Conservation (phyloP, 1,140 invertebrate species). For the Drosophila nannoptera region DNA sequence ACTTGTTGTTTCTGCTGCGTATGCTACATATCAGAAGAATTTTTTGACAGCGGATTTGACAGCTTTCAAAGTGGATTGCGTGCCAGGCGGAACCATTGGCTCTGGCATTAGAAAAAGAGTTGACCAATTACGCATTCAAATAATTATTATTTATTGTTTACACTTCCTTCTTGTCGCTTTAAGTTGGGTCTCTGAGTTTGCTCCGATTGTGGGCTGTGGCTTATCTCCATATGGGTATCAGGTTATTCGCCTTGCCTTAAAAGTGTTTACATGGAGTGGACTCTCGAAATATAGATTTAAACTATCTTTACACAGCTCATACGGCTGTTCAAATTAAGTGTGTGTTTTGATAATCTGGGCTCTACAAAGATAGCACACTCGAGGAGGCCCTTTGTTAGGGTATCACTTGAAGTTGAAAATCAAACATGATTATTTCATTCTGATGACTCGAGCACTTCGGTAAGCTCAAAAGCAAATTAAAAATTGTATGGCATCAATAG, state of each 20-base stretch:
- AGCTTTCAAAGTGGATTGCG: constrained; percentile 47
- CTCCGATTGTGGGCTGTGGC: constrained; percentile 13
- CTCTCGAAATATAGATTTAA: constrained; percentile 13
- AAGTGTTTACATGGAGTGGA: constrained; percentile 14
- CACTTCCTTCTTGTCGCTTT: constrained; percentile 32
- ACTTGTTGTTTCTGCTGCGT: not conserved
- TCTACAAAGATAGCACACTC: not conserved
- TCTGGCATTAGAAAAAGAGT: constrained; percentile 14
- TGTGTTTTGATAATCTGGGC: constrained; percentile 3
- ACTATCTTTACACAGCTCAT: constrained; percentile 8
- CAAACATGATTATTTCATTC: no score
- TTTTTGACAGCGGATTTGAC: constrained; percentile 56
- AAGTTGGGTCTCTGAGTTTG: constrained; percentile 16
- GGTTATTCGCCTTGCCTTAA: constrained; percentile 26
- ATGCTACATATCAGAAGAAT: not conserved
- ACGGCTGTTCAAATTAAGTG: constrained; percentile 10
- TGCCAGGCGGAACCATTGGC: constrained; percentile 43
- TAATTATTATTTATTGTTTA: constrained; percentile 60
- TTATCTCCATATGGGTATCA: constrained; percentile 30
- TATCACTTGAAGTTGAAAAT: no score
- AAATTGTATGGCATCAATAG: no score
- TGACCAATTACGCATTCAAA: constrained; percentile 46
- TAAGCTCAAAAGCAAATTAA: no score
- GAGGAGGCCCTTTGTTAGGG: not conserved
- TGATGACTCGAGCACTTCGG: no score